phyloP scores from a whole-genome alignment of 2,888 invertebrate species.

The Belgica antarctica region DNA sequence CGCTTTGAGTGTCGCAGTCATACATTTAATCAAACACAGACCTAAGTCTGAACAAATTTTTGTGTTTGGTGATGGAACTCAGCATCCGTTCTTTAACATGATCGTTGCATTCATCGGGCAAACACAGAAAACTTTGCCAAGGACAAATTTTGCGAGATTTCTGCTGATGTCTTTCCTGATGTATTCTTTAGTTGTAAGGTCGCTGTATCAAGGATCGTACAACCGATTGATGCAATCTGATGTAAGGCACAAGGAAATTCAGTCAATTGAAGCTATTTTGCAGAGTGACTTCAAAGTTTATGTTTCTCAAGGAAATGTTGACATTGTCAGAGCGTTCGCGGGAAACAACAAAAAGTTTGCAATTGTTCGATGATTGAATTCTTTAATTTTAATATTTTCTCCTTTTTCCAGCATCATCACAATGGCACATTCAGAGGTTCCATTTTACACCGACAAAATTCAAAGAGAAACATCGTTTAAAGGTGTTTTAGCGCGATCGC shows the following conservation, averaged over 20 bases:
- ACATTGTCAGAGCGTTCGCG: too few species aligned
- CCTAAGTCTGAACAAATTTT: neutral
- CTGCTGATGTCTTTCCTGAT: slow-evolving; percentile 23
- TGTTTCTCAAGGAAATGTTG: slow-evolving; percentile 8
- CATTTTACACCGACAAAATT: too few species aligned
- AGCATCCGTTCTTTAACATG: slow-evolving; percentile 18
- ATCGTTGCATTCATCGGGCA: slow-evolving; percentile 3
- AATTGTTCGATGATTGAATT: too few species aligned
- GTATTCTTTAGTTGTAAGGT: slow-evolving; percentile 14
- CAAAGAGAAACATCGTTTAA: neutral
- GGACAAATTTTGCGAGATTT: slow-evolving; percentile 16
- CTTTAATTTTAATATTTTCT: too few species aligned
- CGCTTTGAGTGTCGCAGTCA: neutral
- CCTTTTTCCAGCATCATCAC: too few species aligned
- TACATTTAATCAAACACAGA: neutral
- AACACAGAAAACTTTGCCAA: neutral
- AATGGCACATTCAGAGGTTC: too few species aligned
- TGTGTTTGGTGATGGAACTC: neutral
- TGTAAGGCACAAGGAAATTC: neutral
- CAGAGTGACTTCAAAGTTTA: slow-evolving; percentile 12
- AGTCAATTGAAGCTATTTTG: slow-evolving; percentile 23
- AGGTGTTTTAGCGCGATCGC: neutral
- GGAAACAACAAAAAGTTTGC: too few species aligned
- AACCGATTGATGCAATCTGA: slow-evolving; percentile 4
- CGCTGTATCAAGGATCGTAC: slow-evolving; percentile 24